Percentiles rank a stretch among this genome's conserved stretches.
These are phyloP conservation scores for Hirundo rustica DNA, from an alignment of 2,797 vertebrate genomes.

Conservation along the genomic window DNA sequence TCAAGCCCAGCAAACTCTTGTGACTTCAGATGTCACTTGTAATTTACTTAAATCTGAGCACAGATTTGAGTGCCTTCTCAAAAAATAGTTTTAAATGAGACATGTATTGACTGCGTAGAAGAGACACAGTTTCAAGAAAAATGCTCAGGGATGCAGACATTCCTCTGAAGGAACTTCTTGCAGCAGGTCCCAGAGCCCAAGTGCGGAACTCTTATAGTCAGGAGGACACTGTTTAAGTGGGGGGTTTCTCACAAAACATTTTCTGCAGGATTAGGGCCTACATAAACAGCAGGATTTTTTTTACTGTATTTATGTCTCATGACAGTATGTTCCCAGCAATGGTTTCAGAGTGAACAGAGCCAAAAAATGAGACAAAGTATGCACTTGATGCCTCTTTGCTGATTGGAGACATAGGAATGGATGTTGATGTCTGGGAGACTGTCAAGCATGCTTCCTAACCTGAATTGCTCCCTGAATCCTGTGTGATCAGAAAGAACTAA, in stretches of 20 bases:
- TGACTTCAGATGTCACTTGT: neutral
- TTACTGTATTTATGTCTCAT: neutral
- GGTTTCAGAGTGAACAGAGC: neutral
- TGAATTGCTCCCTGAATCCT: neutral
- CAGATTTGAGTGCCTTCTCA: neutral
- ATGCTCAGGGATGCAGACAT: neutral
- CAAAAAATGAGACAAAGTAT: slow-evolving; percentile 8
- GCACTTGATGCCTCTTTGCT: neutral
- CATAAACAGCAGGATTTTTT: neutral
- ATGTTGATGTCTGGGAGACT: slow-evolving; percentile 10
- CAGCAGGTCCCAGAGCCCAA: neutral
- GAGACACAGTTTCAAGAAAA: neutral
- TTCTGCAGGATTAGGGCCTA: neutral
- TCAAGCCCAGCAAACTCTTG: neutral
- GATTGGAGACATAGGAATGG: neutral
- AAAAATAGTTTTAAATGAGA: neutral
- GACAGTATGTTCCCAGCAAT: neutral
- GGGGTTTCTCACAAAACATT: neutral
- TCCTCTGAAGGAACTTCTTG: neutral
- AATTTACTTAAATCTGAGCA: neutral
- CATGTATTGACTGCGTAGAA: neutral
- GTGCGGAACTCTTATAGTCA: neutral
- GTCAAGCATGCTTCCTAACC: neutral
- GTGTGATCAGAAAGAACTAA: neutral
- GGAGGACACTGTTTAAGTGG: neutral